These are phyloP conservation scores for Erethizon dorsatum DNA, from an alignment of 2,797 vertebrate genomes.

Conservation along the genomic window DNA sequence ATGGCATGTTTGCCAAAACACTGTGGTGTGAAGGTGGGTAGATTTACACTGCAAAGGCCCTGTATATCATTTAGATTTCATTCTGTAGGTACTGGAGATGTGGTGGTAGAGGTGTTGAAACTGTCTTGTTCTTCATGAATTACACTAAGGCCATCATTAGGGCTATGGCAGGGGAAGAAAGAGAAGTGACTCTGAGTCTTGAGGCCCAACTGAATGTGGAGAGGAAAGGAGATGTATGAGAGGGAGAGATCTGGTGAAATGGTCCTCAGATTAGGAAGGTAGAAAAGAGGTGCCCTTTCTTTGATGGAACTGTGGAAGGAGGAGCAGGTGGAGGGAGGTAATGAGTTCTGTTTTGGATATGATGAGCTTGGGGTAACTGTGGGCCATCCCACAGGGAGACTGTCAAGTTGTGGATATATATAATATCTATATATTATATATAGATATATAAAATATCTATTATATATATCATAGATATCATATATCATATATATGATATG, in stretches of 20 bases:
- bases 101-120: not conserved
- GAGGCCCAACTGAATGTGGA: not conserved
- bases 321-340: not conserved
- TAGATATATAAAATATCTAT: too few species aligned
- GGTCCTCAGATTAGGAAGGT: not conserved
- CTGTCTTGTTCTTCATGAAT: not conserved
- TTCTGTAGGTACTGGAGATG: not conserved
- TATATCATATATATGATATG: too few species aligned
- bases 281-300: not conserved
- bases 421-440: too few species aligned
- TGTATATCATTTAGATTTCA: not conserved
- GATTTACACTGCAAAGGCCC: not conserved
- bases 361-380: not conserved
- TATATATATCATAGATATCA: too few species aligned
- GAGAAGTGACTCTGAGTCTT: not conserved
- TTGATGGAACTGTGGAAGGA: not conserved
- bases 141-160: not conserved
- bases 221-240: not conserved
- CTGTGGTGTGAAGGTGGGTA: not conserved
- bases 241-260: not conserved
- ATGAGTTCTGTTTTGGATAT: not conserved
- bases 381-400: not conserved
- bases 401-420: not conserved
- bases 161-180: not conserved
- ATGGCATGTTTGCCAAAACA: not conserved